These are phyloP conservation scores for Sylvilagus bachmani DNA, from an alignment of 2,113 vertebrate species.

Conservation along the genomic window DNA sequence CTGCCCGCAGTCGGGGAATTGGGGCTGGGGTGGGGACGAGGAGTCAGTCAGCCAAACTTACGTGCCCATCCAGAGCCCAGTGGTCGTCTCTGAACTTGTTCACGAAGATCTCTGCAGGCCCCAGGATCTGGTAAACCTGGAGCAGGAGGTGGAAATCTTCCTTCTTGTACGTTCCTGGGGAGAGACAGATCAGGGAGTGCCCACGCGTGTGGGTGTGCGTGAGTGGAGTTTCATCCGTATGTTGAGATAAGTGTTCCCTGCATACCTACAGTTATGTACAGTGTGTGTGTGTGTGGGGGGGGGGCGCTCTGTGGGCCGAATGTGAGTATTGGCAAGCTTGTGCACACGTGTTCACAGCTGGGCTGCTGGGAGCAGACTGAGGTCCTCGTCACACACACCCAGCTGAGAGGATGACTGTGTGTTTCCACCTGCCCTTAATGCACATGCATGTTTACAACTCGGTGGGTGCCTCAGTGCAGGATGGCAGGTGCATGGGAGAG, in stretches of 20 bases:
- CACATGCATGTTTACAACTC: background rate
- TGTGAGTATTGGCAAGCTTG: background rate
- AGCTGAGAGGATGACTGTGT: background rate
- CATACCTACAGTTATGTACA: accelerated
- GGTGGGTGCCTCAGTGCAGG: background rate
- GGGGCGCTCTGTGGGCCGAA: background rate
- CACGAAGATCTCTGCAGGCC: slow-evolving; percentile 95
- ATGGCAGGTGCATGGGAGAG: accelerated
- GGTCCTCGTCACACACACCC: background rate
- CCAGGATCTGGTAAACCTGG: slow-evolving; percentile 95
- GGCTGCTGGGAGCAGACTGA: background rate
- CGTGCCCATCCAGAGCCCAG: slow-evolving; percentile 97
- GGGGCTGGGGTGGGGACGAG: background rate
- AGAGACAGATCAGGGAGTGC: slow-evolving; percentile 47
- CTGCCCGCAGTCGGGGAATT: background rate
- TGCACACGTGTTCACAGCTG: background rate
- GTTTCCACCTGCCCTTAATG: background rate
- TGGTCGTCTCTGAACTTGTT: slow-evolving; percentile 98
- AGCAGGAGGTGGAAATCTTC: slow-evolving; percentile 97
- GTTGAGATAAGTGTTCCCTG: background rate
- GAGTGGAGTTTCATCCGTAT: background rate
- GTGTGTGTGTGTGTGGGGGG: background rate
- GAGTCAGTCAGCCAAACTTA: slow-evolving; percentile 86
- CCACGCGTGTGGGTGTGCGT: background rate
- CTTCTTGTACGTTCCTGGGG: slow-evolving; percentile 94